Percentiles rank a stretch among this genome's conserved stretches.
Evolutionary conservation across 2,888 invertebrate species (phyloP).

Genomic region (Bursaphelenchus okinawaensis): DNA sequence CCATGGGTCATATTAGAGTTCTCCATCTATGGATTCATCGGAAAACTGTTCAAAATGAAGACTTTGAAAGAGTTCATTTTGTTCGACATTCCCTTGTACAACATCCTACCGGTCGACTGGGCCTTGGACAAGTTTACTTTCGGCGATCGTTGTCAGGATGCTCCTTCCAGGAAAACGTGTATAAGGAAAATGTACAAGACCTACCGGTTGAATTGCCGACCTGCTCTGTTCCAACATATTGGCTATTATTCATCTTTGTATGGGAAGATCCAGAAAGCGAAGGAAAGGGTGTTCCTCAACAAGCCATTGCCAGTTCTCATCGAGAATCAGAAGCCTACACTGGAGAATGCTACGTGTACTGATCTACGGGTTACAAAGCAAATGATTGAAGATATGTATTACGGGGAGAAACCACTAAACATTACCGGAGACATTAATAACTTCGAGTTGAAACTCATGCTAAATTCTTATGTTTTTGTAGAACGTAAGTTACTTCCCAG

Average conservation of each 20-base stretch:
- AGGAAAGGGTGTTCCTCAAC: slow-evolving; percentile 64
- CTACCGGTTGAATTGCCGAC: slow-evolving; percentile 67
- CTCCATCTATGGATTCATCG: slow-evolving; percentile 87
- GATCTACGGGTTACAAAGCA: background rate
- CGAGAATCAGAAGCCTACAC: background rate
- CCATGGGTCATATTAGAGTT: slow-evolving; percentile 23
- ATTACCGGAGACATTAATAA: background rate
- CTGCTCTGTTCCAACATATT: slow-evolving; percentile 88
- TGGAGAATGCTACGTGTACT: background rate
- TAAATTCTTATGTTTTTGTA: no score
- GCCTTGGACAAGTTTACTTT: slow-evolving; percentile 80
- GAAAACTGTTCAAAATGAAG: slow-evolving; percentile 76
- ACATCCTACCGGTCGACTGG: slow-evolving; percentile 95
- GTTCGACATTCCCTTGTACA: slow-evolving; percentile 89
- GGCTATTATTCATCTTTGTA: slow-evolving; percentile 87
- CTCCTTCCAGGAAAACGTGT: slow-evolving; percentile 75
- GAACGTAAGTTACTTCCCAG: no score
- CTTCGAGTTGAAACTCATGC: background rate
- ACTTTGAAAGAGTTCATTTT: slow-evolving; percentile 80
- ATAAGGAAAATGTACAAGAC: slow-evolving; percentile 35
- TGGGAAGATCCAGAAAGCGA: slow-evolving; percentile 90
- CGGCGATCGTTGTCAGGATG: slow-evolving; percentile 74
- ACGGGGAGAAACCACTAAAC: background rate
- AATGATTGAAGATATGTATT: background rate
- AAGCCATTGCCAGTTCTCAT: background rate